Conservation (phyloP, 2,797 vertebrate genomes). For the Odontamblyopus lacepedii region DNA sequence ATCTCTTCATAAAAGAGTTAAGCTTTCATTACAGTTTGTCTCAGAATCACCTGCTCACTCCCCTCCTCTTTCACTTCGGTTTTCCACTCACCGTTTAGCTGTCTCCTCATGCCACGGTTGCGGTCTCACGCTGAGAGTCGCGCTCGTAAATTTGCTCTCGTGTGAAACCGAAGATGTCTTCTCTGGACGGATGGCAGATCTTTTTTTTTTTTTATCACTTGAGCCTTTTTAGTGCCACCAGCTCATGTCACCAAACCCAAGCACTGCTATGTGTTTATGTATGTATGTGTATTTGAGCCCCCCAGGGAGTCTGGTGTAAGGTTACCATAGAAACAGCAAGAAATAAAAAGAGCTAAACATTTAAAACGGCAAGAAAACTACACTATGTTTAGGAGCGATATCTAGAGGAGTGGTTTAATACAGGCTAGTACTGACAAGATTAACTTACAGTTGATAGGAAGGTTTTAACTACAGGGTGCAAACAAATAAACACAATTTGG, state of each 20-base stretch:
- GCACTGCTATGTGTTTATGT: conserved; percentile 45
- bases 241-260: conserved; percentile 62
- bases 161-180: conserved; percentile 76
- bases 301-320: conserved; percentile 12
- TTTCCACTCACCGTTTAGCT: conserved; percentile 3
- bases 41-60: conserved; percentile 1
- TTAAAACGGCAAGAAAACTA: conserved; percentile 4
- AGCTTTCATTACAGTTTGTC: conserved; percentile 1
- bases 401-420: conserved; percentile 57
- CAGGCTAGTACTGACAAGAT: conserved; percentile 83
- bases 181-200: conserved; percentile 62
- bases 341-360: neutral
- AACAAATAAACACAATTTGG: conserved; percentile 96
- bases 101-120: conserved; percentile 16
- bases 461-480: conserved; percentile 89
- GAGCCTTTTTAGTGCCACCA: conserved; percentile 67
- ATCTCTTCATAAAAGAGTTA: neutral
- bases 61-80: conserved; percentile 15
- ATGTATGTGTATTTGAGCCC: conserved; percentile 47
- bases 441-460: conserved; percentile 91
- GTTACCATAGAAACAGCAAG: conserved; percentile 2
- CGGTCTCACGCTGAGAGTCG: conserved; percentile 51
- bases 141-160: conserved; percentile 63
- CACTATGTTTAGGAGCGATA: conserved; percentile 18
- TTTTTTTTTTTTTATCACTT: conserved; percentile 65